A percentile compares a stretch with the other conserved stretches of the same genome.
Conservation (phyloP, 92 coral and sea anemone species). For the Palythoa caribaeorum region DNA sequence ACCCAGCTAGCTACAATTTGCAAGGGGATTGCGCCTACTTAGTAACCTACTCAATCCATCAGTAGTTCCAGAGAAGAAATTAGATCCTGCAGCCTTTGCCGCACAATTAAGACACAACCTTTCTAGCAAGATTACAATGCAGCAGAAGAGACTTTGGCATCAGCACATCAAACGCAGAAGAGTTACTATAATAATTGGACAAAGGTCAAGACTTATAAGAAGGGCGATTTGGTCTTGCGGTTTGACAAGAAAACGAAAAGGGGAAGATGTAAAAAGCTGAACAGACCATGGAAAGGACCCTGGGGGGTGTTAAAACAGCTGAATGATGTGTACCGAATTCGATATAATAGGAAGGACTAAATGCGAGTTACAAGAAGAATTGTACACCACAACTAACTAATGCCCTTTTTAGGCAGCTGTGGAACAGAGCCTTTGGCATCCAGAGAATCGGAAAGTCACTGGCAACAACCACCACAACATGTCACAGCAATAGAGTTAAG, state of each 20-base stretch:
- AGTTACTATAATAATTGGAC: slow-evolving; percentile 11
- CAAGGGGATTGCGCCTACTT: slow-evolving; percentile 7
- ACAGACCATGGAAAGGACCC: slow-evolving; percentile 47
- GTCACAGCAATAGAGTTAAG: background rate
- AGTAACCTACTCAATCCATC: slow-evolving; percentile 32
- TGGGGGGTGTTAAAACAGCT: too few relatives aligned
- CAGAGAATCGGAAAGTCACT: slow-evolving; percentile 20
- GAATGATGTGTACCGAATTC: background rate
- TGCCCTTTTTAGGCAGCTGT: background rate
- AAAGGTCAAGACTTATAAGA: slow-evolving; percentile 5
- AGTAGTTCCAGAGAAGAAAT: background rate
- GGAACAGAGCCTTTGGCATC: slow-evolving; percentile 17
- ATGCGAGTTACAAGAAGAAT: slow-evolving; percentile 32
- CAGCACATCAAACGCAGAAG: background rate
- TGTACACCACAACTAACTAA: slow-evolving; percentile 43
- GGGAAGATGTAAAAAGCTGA: slow-evolving; percentile 35
- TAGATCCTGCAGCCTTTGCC: slow-evolving; percentile 8
- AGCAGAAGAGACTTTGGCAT: background rate
- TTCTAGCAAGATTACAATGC: background rate
- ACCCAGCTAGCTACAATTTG: slow-evolving; percentile 42
- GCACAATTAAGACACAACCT: slow-evolving; percentile 13
- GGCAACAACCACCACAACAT: slow-evolving; percentile 16
- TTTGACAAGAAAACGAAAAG: slow-evolving; percentile 36
- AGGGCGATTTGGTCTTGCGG: slow-evolving; percentile 43
- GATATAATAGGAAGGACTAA: background rate